Base-by-base conservation (phyloP, 2,888 invertebrate species). In the Aspidapion aeneum region DNA sequence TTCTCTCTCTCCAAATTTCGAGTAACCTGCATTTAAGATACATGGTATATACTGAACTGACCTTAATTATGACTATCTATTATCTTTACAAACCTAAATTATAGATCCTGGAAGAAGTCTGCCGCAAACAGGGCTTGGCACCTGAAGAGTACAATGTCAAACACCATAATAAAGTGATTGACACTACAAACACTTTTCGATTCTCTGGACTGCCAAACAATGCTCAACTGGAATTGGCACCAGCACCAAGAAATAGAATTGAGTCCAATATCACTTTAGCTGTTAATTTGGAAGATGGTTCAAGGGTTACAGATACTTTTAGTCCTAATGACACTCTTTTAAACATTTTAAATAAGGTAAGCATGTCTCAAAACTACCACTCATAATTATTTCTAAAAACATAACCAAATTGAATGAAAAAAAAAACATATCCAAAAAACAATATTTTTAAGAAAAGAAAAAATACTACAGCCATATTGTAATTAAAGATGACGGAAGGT, bases 121-220 rank as follows among this genome's bases (percentile, higher is more conserved):
- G 95, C 74, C 82, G 83, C 57, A 94, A 93, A 76, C 86, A 86
- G 57, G 90, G 89, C 12, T 89, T 88, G 71, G 83, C 88, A 69
- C 83, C 91, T 16, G 86, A 88, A 62, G 87, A 90, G 66, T 93
- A 90, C 81, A 90, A 90, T 74, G 81, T 96, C 9, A 91, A 88
- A 75, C 94, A 94, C 78, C 91, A 92, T 72, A 91, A 91, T 72
- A 89, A 89, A 75, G 81, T 89, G 21, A 75, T 95, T 21, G 94
- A 96, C 77, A 82, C 90, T 55, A 88, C 91, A 54, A 84, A 88
- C 52, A 89, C 90, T 60, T 85, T 96, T 62, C 86, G 94, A 20
- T 94, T 93, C 79, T 89, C 93, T 60, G 94, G 93, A 35, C 81
- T 97, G 62, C 90, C 96, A 1, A 97, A 96, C 79, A 96, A 95